Base-by-base conservation (phyloP, 1,140 invertebrate genomes). In the Drosophila athabasca region DNA sequence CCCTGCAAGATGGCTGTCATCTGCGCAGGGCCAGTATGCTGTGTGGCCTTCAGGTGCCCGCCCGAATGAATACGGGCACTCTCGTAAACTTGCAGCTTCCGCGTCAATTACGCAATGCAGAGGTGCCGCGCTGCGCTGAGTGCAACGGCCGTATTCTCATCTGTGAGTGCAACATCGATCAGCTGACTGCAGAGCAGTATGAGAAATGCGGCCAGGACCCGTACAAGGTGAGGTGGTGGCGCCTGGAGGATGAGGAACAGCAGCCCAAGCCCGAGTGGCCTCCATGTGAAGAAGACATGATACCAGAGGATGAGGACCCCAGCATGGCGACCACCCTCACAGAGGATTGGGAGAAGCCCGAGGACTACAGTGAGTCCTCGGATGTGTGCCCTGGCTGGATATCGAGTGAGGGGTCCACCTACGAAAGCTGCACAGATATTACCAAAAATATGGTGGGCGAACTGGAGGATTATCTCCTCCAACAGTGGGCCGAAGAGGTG, bases 21-120 rank as follows among this genome's bases (percentile, higher is more conserved):
- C 39, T 88, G 22, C 83, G 79, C 1, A 26, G 71, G 7, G 46
- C 65, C 11, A 88, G 83, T 41, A 54, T 88, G 6, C 22, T 88
- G 2, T 88, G 83, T 17, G 83, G 83, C n/a, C 45, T 88, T 22
- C 83, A 88, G 24, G 49, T 88, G 19, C 83, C 83, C 7, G 2
- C n/a, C 69, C 58, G 22, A 55, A 60, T 13, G 50, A 51, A 2
- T 9, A 46, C 24, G 43, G 48, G 22, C 24, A 22, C 6, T 22
- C 3, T 29, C 3, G 19, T 71, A 0, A 68, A 39, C 15, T 6
- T 19, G 6, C 76, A 76, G 24, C 55, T 22, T 2, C 31, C 24
- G 5, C 24, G 24, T 4, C 24, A 4, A 4, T 26, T 26, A 26
- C 24, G 24, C 24, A 26, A 26, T 19, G 17, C 17, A 19, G 17